phyloP scores from a whole-genome alignment of 2,113 vertebrate species.

The Caloenas nicobarica region DNA sequence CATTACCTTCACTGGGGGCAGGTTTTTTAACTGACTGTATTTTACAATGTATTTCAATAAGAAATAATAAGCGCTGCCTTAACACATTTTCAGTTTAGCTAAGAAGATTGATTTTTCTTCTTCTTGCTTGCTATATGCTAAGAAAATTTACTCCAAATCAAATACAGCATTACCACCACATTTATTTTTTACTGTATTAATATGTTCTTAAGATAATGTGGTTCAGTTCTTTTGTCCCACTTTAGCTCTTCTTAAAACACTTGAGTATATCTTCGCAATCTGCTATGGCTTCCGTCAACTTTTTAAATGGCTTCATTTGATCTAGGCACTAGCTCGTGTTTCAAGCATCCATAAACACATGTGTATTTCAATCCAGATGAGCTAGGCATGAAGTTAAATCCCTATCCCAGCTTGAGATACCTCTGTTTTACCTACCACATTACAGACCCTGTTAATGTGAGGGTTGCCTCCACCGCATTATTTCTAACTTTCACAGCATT shows the following conservation, averaged over 20 bases:
- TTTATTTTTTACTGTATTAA: conserved; percentile 17
- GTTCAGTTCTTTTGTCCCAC: neutral
- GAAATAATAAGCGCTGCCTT: neutral
- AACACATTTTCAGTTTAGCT: neutral
- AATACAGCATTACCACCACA: neutral
- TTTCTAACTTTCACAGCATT: neutral
- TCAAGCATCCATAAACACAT: neutral
- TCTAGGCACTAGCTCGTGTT: neutral
- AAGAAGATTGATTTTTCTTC: neutral
- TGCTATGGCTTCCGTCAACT: neutral
- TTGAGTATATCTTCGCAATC: neutral
- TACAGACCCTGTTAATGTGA: neutral
- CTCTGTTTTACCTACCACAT: neutral
- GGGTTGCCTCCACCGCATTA: neutral
- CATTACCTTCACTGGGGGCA: neutral
- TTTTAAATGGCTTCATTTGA: neutral
- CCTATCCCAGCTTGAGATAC: neutral
- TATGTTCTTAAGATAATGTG: neutral
- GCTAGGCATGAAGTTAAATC: neutral
- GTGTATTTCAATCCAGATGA: neutral
- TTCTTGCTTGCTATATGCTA: neutral
- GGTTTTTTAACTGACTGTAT: neutral
- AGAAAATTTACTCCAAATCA: conserved; percentile 3
- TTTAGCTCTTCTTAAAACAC: neutral
- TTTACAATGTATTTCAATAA: neutral